These are phyloP conservation scores for Palaemon carinicauda DNA, from an alignment of 1,140 invertebrate species.

Conservation along the genomic window DNA sequence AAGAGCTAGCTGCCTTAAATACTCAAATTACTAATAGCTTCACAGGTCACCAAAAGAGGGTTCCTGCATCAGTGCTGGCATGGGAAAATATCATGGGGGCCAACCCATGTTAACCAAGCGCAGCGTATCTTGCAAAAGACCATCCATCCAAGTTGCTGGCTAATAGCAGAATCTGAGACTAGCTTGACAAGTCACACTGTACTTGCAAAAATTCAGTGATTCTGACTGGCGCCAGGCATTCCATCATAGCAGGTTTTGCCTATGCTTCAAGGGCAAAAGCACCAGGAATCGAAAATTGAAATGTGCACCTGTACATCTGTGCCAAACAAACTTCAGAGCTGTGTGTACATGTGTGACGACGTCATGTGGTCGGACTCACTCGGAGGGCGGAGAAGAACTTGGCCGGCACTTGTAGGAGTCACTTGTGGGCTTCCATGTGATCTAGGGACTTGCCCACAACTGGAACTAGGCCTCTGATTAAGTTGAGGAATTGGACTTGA, in stretches of 20 bases:
- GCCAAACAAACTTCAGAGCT: constrained; percentile 18
- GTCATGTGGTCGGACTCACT: constrained; percentile 34
- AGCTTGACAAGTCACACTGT: not conserved
- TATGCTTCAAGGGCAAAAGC: constrained; percentile 2
- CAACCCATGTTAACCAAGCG: not conserved
- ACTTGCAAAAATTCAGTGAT: constrained; percentile 2
- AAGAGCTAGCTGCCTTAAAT: not conserved
- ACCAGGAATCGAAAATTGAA: not conserved
- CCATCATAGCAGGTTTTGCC: not conserved
- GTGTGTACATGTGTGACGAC: constrained; percentile 44
- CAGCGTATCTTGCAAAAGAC: not conserved
- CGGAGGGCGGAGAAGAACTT: constrained; percentile 40
- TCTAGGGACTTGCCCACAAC: not conserved
- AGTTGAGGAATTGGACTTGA: constrained; percentile 9
- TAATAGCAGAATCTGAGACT: not conserved
- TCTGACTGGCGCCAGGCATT: not conserved
- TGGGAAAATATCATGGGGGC: not conserved
- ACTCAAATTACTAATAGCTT: not conserved
- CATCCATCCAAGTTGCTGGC: not conserved
- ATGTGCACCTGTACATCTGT: not conserved
- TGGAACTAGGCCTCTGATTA: constrained; percentile 18
- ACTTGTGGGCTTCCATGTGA: constrained; percentile 13
- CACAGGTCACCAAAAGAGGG: not conserved
- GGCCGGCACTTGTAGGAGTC: not conserved
- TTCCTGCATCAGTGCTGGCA: not conserved